A percentile compares a stretch with the other conserved stretches of the same genome.
Conservation (phyloP, 2,888 invertebrate species). For the Sycophila texana region DNA sequence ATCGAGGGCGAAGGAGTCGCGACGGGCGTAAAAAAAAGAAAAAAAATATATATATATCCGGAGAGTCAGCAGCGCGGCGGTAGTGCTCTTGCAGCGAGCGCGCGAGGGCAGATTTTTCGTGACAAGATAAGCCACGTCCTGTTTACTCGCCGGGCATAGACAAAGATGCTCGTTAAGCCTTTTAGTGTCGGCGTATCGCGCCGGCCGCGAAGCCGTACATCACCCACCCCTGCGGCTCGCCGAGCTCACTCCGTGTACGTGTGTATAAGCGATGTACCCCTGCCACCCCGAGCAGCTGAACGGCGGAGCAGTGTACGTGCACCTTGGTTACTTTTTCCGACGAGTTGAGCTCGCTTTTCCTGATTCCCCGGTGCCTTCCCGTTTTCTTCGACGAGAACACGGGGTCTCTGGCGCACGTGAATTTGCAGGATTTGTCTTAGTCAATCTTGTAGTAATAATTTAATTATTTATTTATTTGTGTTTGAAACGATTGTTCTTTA, state of each 20-base stretch:
- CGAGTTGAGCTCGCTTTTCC: conserved; percentile 24
- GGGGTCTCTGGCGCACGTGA: too few species aligned
- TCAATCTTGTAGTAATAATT: too few species aligned
- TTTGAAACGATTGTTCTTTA: too few species aligned
- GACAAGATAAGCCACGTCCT: conserved; percentile 76
- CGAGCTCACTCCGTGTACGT: conserved; percentile 7
- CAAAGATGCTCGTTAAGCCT: conserved; percentile 75
- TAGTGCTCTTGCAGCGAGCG: conserved; percentile 61
- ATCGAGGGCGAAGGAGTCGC: not conserved
- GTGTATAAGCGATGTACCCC: not conserved
- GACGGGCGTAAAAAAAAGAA: not conserved
- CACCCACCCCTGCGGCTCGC: conserved; percentile 59
- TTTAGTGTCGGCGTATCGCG: conserved; percentile 72
- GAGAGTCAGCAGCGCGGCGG: conserved; percentile 58
- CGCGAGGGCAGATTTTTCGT: conserved; percentile 73
- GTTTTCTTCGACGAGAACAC: conserved; percentile 2
- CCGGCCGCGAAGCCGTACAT: conserved; percentile 71
- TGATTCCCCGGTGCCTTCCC: conserved; percentile 19
- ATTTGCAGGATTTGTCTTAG: not conserved
- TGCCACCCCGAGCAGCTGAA: conserved; percentile 17
- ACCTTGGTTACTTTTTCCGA: not conserved
- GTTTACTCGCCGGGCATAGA: conserved; percentile 71
- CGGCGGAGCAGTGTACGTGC: not conserved
- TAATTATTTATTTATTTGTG: too few species aligned
- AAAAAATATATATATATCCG: conserved; percentile 44